Conservation (phyloP, 2,113 vertebrate species). For the Naja naja region DNA sequence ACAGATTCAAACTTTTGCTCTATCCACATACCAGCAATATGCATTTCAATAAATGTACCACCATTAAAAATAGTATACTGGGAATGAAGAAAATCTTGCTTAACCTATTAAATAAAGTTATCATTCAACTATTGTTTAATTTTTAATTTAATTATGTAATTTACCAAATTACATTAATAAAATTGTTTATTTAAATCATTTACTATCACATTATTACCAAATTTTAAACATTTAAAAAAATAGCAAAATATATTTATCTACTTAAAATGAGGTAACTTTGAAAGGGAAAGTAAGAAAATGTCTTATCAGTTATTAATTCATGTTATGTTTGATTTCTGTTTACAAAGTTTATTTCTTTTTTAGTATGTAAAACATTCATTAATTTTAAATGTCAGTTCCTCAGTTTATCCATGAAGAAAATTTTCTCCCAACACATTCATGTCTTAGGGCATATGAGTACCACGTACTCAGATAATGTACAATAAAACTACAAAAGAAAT, state of each 20-base stretch:
- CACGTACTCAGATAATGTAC: neutral
- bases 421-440: accelerated
- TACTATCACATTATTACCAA: neutral
- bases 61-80: neutral
- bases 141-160: neutral
- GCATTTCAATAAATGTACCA: neutral
- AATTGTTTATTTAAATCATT: neutral
- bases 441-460: neutral
- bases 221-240: neutral
- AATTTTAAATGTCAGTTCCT: neutral
- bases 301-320: neutral
- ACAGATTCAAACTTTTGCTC: neutral
- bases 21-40: neutral
- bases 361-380: neutral
- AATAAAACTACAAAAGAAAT: neutral
- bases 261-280: neutral
- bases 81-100: neutral
- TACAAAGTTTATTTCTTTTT: accelerated
- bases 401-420: neutral
- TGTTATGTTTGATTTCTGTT: neutral
- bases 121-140: neutral
- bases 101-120: neutral
- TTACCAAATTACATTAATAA: neutral
- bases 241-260: neutral
- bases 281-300: neutral